Conservation (phyloP, 2,797 vertebrate species). For the Pristis pectinata region DNA sequence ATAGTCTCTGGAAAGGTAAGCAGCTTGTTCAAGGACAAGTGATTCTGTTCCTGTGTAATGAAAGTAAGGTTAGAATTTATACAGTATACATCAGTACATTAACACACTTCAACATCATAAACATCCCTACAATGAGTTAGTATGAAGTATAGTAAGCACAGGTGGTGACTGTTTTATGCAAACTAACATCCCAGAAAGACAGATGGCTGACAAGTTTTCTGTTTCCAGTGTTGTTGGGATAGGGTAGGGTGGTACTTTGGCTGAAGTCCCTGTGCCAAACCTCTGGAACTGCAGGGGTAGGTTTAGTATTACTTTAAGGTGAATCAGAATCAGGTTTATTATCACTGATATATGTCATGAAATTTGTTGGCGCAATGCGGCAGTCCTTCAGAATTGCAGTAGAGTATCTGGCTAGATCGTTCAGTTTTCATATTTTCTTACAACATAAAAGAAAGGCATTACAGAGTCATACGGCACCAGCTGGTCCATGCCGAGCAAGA, state of each 20-base stretch:
- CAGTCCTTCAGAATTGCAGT: not conserved
- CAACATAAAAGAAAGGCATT: too few relatives aligned
- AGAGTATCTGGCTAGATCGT: not conserved
- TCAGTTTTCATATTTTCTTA: too few relatives aligned
- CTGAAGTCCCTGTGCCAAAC: not conserved
- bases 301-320: too few relatives aligned
- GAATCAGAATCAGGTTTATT: too few relatives aligned
- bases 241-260: not conserved
- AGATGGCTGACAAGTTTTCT: not conserved
- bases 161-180: not conserved
- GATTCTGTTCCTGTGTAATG: not conserved
- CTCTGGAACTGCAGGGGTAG: too few relatives aligned
- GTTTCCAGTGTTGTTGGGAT: not conserved
- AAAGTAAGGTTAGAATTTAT: slow-evolving; percentile 8
- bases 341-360: too few relatives aligned
- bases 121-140: not conserved
- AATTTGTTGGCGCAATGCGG: too few relatives aligned
- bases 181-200: not conserved
- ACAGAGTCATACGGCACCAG: too few relatives aligned
- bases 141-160: not conserved
- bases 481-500: too few relatives aligned
- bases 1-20: slow-evolving; percentile 91
- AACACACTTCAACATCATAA: too few relatives aligned
- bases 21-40: not conserved
- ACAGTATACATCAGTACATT: not conserved